These are phyloP conservation scores for Drosophila bunnanda DNA, from an alignment of 2,888 invertebrate species.

Conservation along the genomic window DNA sequence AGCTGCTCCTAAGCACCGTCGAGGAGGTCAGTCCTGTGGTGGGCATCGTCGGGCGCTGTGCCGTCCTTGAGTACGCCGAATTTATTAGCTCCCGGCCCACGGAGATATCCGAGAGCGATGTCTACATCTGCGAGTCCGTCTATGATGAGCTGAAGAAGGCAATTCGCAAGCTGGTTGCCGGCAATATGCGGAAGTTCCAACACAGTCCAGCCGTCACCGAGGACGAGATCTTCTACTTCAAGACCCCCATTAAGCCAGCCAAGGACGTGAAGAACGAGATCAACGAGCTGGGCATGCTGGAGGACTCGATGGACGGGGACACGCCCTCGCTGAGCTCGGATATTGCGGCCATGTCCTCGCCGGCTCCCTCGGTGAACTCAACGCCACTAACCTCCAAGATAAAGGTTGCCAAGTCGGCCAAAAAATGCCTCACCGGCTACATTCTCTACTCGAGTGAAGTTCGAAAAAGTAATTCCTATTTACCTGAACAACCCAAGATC, in stretches of 20 bases:
- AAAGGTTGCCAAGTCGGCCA: conserved; percentile 89
- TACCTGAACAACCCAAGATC: too few relatives aligned
- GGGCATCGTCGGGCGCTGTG: conserved; percentile 95
- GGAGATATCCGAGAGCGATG: conserved; percentile 95
- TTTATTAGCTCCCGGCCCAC: conserved; percentile 96
- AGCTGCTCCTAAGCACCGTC: conserved; percentile 94
- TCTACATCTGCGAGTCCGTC: conserved; percentile 95
- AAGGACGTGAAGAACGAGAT: conserved; percentile 79
- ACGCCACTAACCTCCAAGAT: conserved; percentile 83
- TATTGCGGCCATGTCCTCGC: conserved; percentile 87
- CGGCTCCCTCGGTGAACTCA: conserved; percentile 85
- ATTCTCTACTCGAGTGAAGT: conserved; percentile 99
- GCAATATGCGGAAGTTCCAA: conserved; percentile 90
- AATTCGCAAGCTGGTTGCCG: conserved; percentile 88
- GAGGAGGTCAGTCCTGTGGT: conserved; percentile 96
- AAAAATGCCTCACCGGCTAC: conserved; percentile 97
- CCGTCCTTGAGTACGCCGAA: conserved; percentile 95
- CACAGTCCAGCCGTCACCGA: conserved; percentile 94
- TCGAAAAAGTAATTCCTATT: conserved; percentile 87
- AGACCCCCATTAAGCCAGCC: conserved; percentile 87
- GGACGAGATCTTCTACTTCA: conserved; percentile 95
- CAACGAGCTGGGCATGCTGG: conserved; percentile 86
- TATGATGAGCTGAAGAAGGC: conserved; percentile 95
- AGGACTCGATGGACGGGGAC: conserved; percentile 92
- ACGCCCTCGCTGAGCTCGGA: conserved; percentile 92